A percentile compares a stretch with the other conserved stretches of the same genome.
phyloP scores from a whole-genome alignment of 2,113 vertebrate species.

The Geothlypis trichas region DNA sequence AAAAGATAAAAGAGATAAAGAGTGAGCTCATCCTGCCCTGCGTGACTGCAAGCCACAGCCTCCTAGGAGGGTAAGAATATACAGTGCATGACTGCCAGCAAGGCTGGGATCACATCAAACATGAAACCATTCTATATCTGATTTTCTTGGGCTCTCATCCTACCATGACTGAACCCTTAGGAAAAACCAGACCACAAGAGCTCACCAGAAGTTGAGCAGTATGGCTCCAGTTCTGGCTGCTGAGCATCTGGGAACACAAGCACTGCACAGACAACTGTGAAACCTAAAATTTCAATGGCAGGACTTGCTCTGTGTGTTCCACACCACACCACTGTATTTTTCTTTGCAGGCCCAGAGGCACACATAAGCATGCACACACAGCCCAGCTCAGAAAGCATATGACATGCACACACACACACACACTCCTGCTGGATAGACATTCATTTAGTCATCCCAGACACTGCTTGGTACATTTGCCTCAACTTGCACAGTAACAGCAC shows the following conservation, averaged over 20 bases:
- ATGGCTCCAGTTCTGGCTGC: not conserved
- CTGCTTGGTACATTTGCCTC: conserved; percentile 23
- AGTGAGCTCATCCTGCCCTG: not conserved
- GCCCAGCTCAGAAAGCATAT: not conserved
- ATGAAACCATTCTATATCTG: not conserved
- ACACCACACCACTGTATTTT: not conserved
- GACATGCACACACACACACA: not conserved
- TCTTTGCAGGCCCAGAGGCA: not conserved
- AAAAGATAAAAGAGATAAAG: not conserved
- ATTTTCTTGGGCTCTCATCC: not conserved
- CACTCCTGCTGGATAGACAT: not conserved
- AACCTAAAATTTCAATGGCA: not conserved
- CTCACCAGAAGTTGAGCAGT: not conserved
- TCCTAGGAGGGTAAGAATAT: not conserved
- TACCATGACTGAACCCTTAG: not conserved
- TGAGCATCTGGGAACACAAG: not conserved
- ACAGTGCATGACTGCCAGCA: not conserved
- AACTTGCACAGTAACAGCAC: conserved; percentile 46
- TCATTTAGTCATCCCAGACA: conserved; percentile 8
- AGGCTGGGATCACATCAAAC: not conserved
- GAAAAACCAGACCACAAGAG: not conserved
- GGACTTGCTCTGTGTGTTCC: not conserved
- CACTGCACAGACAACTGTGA: not conserved
- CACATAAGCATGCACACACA: not conserved
- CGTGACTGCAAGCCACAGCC: not conserved